phyloP scores from a whole-genome alignment of 2,113 vertebrate genomes.

The Oriolus oriolus region DNA sequence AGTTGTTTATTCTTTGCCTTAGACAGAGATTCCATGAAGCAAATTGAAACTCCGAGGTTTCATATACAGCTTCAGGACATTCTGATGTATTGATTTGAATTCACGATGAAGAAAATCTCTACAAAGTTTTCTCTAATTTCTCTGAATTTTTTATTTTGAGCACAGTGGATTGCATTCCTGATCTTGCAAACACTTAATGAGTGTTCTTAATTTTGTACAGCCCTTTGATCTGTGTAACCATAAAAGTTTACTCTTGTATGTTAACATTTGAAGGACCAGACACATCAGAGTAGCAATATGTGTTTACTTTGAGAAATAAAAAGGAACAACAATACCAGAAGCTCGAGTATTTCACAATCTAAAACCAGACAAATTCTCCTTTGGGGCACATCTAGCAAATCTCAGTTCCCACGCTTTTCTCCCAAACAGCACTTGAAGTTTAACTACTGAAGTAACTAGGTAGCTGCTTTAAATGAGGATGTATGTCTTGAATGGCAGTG shows the following conservation, averaged over 20 bases:
- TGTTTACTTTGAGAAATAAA: slow-evolving; percentile 49
- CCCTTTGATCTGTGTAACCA: slow-evolving; percentile 16
- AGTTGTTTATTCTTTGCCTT: not conserved
- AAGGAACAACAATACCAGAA: slow-evolving; percentile 41
- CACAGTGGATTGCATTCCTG: not conserved
- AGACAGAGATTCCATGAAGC: not conserved
- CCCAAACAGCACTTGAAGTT: not conserved
- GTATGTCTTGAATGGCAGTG: not conserved
- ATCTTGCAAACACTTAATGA: slow-evolving; percentile 9
- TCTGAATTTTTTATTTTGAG: slow-evolving; percentile 6
- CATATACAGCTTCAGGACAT: not conserved
- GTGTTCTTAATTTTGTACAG: slow-evolving; percentile 36
- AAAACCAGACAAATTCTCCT: slow-evolving; percentile 30
- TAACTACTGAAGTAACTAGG: not conserved
- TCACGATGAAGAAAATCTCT: not conserved
- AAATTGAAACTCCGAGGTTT: not conserved
- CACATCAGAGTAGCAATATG: not conserved
- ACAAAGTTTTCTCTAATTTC: not conserved
- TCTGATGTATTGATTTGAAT: not conserved
- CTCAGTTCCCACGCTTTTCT: slow-evolving; percentile 17
- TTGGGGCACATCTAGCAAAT: slow-evolving; percentile 22
- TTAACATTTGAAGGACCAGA: slow-evolving; percentile 38
- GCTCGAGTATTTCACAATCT: slow-evolving; percentile 32
- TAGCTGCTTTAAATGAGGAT: not conserved
- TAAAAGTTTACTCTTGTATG: slow-evolving; percentile 26